These are phyloP conservation scores for Monodelphis domestica DNA, from an alignment of 2,797 vertebrate species.

Conservation along the genomic window DNA sequence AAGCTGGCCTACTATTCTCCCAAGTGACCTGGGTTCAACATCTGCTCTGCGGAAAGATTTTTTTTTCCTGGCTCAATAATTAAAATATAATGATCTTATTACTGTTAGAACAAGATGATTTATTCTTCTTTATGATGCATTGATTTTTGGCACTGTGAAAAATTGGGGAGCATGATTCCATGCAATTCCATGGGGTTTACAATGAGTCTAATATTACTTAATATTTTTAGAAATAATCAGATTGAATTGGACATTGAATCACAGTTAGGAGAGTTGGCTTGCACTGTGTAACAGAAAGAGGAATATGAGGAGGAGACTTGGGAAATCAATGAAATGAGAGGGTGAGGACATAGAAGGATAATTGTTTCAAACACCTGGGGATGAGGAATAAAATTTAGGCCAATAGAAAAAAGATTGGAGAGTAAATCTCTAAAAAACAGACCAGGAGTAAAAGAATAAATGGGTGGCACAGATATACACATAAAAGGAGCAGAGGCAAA, in stretches of 20 bases:
- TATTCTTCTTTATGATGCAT: conserved; percentile 78
- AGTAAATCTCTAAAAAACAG: conserved; percentile 35
- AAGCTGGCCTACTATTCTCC: conserved; percentile 72
- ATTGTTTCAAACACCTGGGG: conserved; percentile 47
- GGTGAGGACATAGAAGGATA: conserved; percentile 28
- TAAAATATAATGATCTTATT: conserved; percentile 80
- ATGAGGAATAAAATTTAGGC: conserved; percentile 29
- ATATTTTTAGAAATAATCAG: conserved; percentile 72
- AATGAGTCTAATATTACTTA: conserved; percentile 77
- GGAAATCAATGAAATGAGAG: conserved; percentile 61
- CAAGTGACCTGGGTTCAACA: conserved; percentile 76
- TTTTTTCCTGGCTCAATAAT: conserved; percentile 69
- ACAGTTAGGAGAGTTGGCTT: conserved; percentile 62
- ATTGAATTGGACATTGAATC: conserved; percentile 76
- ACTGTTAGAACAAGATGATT: conserved; percentile 79
- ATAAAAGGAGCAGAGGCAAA: conserved; percentile 17
- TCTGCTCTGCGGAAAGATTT: conserved; percentile 75
- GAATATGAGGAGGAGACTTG: conserved; percentile 9
- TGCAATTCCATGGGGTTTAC: conserved; percentile 68
- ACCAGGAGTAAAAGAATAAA: conserved; percentile 44
- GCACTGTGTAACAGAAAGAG: conserved; percentile 8
- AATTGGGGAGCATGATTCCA: conserved; percentile 75
- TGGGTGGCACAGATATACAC: background rate
- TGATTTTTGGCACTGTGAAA: conserved; percentile 72
- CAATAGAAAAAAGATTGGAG: background rate